Evolutionary conservation across 2,888 invertebrate genomes (phyloP), one percentile per base, ranked within the genome.

Genomic region (Brenthis daphne): DNA sequence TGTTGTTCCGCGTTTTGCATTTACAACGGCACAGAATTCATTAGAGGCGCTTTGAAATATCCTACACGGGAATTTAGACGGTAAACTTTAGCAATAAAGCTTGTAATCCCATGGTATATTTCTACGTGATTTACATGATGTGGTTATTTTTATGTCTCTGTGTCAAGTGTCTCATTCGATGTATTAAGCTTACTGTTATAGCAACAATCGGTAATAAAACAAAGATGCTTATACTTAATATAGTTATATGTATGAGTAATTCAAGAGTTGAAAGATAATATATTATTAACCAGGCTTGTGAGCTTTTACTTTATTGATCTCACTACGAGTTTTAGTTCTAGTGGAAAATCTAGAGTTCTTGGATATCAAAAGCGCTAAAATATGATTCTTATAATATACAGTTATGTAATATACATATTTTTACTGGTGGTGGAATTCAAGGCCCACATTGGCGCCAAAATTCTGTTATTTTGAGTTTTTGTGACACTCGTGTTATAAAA

Each of bases 1-100:
- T 74, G 77, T 77, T 76, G 77, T 75, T 77, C 74, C 78, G 75
- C 77, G 78, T 78, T 80, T 79, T 77, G 79, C 80, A 79, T 81
- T 81, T 77, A 78, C 79, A 79, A 78, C 74, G 69, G 73, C 72
- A 65, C 68, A 73, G 74, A 75, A 76, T 77, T 77, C 76, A 76
- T 77, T 76, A 75, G 77, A 73, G 73, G 58, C 68, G 73, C 76
- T 75, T 69, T 64, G 70, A 66, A 56, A 61, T 54, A 64, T 48
- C 64, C 53, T 66, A 64, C 71, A 64, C 50, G 64, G 64, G 24
- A 66, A 54, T 63, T 24, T 54, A 37, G 14, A 14, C 63, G 14
- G 33, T 50, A 5, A 12, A 16, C 0, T 1, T 0, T 12, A 16
- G 48, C 12, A 33, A 6, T 50, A 60, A 60, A 29, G 50, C 33